A percentile compares a stretch with the other conserved stretches of the same genome.
These are phyloP conservation scores for Tachysurus vachellii DNA, from an alignment of 2,113 vertebrate genomes.

Conservation along the genomic window DNA sequence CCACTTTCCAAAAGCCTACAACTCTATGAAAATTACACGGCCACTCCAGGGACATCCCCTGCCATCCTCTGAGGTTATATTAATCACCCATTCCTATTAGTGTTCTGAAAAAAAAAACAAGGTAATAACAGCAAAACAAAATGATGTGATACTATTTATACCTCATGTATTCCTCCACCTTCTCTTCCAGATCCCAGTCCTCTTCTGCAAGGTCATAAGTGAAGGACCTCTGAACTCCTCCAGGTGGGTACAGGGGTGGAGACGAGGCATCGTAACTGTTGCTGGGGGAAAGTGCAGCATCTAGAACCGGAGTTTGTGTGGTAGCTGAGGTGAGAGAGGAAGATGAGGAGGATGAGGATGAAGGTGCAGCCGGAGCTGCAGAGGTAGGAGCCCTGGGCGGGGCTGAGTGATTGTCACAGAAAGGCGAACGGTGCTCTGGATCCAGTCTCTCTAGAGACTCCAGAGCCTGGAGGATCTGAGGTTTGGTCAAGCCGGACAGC, in stretches of 20 bases:
- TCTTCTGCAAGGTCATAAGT: slow-evolving; percentile 79
- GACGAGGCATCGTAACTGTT: slow-evolving; percentile 81
- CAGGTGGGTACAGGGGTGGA: slow-evolving; percentile 74
- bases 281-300: slow-evolving; percentile 76
- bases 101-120: slow-evolving; percentile 15
- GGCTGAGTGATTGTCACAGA: slow-evolving; percentile 67
- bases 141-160: slow-evolving; percentile 50
- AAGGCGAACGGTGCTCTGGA: slow-evolving; percentile 70
- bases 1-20: slow-evolving; percentile 65
- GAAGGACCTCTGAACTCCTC: slow-evolving; percentile 73
- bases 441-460: slow-evolving; percentile 81
- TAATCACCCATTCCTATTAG: slow-evolving; percentile 54
- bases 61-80: slow-evolving; percentile 68
- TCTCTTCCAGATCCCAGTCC: slow-evolving; percentile 82
- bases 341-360: slow-evolving; percentile 72
- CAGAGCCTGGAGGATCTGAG: slow-evolving; percentile 79
- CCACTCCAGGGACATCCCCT: slow-evolving; percentile 59
- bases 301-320: slow-evolving; percentile 78
- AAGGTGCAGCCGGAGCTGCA: slow-evolving; percentile 63
- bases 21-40: slow-evolving; percentile 62
- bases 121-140: slow-evolving; percentile 1
- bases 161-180: slow-evolving; percentile 85
- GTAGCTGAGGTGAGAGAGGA: slow-evolving; percentile 78
- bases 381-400: slow-evolving; percentile 58
- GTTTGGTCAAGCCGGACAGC: slow-evolving; percentile 79